phyloP scores from a whole-genome alignment of 1,140 invertebrate genomes.

The Glossosoma conforme region DNA sequence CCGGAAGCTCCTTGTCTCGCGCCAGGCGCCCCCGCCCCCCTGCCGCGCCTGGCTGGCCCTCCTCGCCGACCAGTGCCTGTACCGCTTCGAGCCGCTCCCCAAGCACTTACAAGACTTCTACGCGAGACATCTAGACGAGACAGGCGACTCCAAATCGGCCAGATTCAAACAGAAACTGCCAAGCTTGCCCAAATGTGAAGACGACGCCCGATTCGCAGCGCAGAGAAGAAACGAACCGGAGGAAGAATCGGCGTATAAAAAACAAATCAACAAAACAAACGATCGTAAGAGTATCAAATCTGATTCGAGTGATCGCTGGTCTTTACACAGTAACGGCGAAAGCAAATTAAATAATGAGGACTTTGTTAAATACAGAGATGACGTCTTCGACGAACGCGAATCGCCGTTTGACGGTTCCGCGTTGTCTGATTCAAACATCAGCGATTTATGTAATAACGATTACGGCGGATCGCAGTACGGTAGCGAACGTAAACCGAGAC shows the following conservation, averaged over 20 bases:
- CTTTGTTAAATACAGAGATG: conserved; percentile 15
- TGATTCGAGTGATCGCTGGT: conserved; percentile 27
- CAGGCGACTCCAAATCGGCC: too few species aligned
- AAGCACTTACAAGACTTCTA: conserved; percentile 29
- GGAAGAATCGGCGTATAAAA: neutral
- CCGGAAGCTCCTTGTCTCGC: conserved; percentile 20
- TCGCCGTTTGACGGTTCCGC: conserved; percentile 13
- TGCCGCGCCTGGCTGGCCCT: conserved; percentile 25
- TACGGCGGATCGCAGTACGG: neutral
- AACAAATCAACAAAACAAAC: conserved; percentile 3
- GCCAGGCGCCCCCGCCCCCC: conserved; percentile 13
- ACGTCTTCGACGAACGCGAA: conserved; percentile 21
- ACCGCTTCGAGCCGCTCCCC: conserved; percentile 22
- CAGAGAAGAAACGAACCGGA: neutral
- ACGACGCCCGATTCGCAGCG: neutral
- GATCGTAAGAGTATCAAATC: conserved; percentile 10
- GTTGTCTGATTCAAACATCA: conserved; percentile 13
- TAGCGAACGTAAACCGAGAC: conserved; percentile 25
- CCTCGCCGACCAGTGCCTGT: conserved; percentile 25
- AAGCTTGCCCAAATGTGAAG: neutral
- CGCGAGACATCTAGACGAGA: conserved; percentile 23
- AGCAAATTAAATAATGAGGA: neutral
- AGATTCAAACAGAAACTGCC: too few species aligned
- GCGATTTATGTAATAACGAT: conserved; percentile 5
- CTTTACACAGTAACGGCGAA: conserved; percentile 23